These are phyloP conservation scores for Ruditapes philippinarum DNA, from an alignment of 1,140 invertebrate species.

Conservation along the genomic window DNA sequence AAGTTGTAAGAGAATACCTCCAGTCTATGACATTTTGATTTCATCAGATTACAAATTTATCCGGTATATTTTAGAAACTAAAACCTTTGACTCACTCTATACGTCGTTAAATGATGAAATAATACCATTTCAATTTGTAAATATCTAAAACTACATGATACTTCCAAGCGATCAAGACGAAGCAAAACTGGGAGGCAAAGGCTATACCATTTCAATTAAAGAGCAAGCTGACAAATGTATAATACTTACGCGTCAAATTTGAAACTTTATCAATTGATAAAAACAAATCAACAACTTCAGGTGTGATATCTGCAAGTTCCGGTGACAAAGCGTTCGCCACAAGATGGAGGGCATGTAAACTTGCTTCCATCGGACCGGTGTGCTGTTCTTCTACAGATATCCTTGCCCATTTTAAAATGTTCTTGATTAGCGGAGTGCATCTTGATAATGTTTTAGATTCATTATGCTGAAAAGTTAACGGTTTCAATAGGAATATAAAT, in stretches of 20 bases:
- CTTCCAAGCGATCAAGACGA: no score
- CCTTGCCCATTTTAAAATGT: background rate
- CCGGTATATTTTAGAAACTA: no score
- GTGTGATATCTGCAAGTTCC: background rate
- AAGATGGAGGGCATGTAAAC: background rate
- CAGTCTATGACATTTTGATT: no score
- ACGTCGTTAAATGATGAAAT: background rate
- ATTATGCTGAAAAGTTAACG: background rate
- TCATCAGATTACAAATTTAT: no score
- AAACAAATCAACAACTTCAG: slow-evolving; percentile 37
- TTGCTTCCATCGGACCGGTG: background rate
- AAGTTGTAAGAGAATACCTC: no score
- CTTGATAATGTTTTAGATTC: background rate
- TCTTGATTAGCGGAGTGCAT: background rate
- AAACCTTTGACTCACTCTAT: no score
- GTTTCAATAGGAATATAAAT: no score
- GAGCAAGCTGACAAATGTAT: no score
- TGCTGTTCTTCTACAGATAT: background rate
- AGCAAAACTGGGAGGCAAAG: no score
- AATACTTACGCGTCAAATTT: background rate
- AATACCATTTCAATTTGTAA: no score
- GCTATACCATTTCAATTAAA: no score
- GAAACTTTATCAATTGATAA: slow-evolving; percentile 21
- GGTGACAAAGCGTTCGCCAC: background rate
- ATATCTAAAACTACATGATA: no score